Evolutionary conservation across 2,113 vertebrate species (phyloP).

Genomic region (Oncorhynchus mykiss): DNA sequence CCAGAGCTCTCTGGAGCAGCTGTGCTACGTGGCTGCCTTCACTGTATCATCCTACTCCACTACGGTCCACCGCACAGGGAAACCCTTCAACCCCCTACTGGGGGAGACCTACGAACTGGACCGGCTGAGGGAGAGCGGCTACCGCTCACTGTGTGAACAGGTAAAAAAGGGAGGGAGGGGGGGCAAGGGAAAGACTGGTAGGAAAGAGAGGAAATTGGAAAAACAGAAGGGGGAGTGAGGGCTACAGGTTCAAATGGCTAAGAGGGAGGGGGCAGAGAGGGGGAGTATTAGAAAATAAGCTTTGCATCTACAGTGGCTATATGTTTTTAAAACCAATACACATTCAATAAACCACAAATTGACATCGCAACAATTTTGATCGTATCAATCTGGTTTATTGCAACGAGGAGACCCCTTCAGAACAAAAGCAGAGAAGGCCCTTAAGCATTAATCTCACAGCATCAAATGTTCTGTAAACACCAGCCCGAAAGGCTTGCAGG

Average conservation of each 20-base stretch:
- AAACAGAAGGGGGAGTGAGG: slow-evolving; percentile 44
- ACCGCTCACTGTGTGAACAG: slow-evolving; percentile 94
- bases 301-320: no score
- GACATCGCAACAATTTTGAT: no score
- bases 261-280: not conserved
- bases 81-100: slow-evolving; percentile 94
- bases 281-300: no score
- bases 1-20: slow-evolving; percentile 89
- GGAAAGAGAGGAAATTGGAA: slow-evolving; percentile 16
- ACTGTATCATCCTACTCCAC: slow-evolving; percentile 96
- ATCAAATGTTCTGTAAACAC: no score
- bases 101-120: slow-evolving; percentile 96
- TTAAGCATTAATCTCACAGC: no score
- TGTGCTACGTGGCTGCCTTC: slow-evolving; percentile 94
- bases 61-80: slow-evolving; percentile 92
- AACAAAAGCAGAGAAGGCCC: no score
- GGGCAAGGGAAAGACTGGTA: slow-evolving; percentile 59
- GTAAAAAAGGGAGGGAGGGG: slow-evolving; percentile 62
- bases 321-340: no score
- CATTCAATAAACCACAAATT: no score
- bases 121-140: slow-evolving; percentile 84
- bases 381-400: no score
- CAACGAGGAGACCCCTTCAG: no score
- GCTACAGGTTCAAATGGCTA: not conserved
- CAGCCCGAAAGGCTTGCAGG: no score